Base-by-base conservation (phyloP, 2,797 vertebrate species). In the Arnoldichthys spilopterus region DNA sequence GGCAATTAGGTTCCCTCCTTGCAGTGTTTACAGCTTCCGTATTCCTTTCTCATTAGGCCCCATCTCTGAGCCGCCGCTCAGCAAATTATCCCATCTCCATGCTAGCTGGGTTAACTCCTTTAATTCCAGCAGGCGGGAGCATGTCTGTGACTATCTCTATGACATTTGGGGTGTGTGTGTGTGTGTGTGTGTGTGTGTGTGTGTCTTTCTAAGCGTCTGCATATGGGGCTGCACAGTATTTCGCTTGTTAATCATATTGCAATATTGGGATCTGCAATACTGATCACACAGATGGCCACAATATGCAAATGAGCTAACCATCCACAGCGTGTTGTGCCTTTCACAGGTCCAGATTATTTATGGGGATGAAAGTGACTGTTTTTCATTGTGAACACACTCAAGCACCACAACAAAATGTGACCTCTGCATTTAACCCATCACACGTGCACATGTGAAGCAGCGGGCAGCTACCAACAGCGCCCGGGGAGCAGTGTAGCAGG, bases 1-100 rank as follows among this genome's bases (percentile, higher is more conserved):
- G 79, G 58, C 78, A 83, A 78, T 78, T 82, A 81, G 47, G 28
- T 77, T 74, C 51, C 40, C 18, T 43, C 4, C 34, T 64, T 64
- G 75, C 32, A 15, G n/a, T 80, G 79, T 82, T 81, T 71, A 61
- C 70, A 59, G 22, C 68, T 69, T 54, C 34, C 43, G 26, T 28
- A 69, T 71, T 78, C 24, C 53, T 74, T 34, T 9, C 73, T 68
- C 49, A 69, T 77, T 82, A 62, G 40, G 53, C 49, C 5, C 77
- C 63, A 56, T 79, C 37, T 51, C 30, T 20, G 59, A 26, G 68
- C 16, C 32, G 32, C 40, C 51, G 43, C 59, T 43, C 34, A 26
- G 49, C 69, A 72, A 72, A 72, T 72, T 24, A 75, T 63, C 61
- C 47, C 70, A 32, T 64, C 37, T 51, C 47, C 9, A 66, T 59